Conservation (phyloP, 2,113 vertebrate genomes). For the Hylia prasina region DNA sequence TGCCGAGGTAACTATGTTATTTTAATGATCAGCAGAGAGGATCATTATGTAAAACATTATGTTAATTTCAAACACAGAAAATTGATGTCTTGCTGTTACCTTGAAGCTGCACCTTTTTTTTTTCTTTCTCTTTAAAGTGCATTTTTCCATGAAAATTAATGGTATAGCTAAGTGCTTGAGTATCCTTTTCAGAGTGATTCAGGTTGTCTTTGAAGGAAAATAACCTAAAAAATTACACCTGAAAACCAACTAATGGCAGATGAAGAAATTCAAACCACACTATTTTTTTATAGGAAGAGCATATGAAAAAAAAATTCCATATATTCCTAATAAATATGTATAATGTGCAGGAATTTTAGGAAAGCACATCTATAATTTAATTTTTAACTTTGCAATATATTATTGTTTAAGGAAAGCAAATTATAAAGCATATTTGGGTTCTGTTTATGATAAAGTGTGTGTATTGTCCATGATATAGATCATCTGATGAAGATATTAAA, state of each 20-base stretch:
- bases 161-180: not conserved
- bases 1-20: constrained; percentile 65
- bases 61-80: constrained; percentile 47
- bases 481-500: not conserved
- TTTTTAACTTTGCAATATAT: not conserved
- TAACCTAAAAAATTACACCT: not conserved
- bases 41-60: constrained; percentile 60
- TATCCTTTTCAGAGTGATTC: not conserved
- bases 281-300: not conserved
- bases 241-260: not conserved
- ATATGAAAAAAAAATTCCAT: not conserved
- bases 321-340: not conserved
- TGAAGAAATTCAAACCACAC: not conserved
- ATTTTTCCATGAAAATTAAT: not conserved
- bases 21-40: constrained; percentile 45
- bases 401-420: not conserved
- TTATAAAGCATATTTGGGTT: not conserved
- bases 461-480: not conserved
- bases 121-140: fast-evolving
- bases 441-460: not conserved
- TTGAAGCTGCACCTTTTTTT: not conserved
- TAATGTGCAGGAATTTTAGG: not conserved
- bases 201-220: not conserved
- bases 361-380: not conserved
- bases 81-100: constrained; percentile 60